Percentiles rank a stretch among this genome's conserved stretches.
phyloP scores from a whole-genome alignment of 2,888 invertebrate genomes.

The Zhuqinia jingwanae region DNA sequence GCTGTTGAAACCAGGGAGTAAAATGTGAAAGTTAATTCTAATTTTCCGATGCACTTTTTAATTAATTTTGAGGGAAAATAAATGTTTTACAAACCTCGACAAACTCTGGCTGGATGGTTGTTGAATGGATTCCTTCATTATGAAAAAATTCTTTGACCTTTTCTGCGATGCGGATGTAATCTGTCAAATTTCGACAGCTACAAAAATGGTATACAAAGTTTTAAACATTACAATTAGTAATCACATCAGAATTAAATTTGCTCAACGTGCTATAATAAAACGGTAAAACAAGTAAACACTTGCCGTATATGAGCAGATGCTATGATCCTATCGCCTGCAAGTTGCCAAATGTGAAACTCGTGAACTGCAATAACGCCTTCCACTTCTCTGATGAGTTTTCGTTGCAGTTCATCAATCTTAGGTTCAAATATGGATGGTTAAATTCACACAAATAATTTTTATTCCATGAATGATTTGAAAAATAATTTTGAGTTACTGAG shows the following conservation, averaged over 20 bases:
- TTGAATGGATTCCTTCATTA: constrained; percentile 98
- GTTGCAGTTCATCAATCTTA: constrained; percentile 93
- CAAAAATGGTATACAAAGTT: neutral
- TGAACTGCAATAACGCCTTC: constrained; percentile 98
- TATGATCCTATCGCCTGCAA: constrained; percentile 95
- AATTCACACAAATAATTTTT: neutral
- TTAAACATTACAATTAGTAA: no score
- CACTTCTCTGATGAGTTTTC: constrained; percentile 92
- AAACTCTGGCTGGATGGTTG: constrained; percentile 99
- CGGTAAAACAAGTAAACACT: constrained; percentile 14
- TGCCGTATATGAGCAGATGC: constrained; percentile 97
- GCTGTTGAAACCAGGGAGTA: no score
- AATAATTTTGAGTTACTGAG: no score
- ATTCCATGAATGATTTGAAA: no score
- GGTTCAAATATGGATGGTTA: neutral
- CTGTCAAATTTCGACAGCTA: constrained; percentile 94
- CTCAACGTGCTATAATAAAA: neutral
- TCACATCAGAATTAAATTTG: no score
- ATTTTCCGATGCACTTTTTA: neutral
- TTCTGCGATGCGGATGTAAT: constrained; percentile 98
- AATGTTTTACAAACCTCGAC: constrained; percentile 85
- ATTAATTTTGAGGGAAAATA: constrained; percentile 15
- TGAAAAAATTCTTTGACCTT: constrained; percentile 98
- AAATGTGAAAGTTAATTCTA: no score
- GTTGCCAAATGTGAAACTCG: constrained; percentile 99